Evolutionary conservation across 1,140 invertebrate species (phyloP), one percentile per base, ranked within the genome.

Genomic region (Trachymyrmex septentrionalis): DNA sequence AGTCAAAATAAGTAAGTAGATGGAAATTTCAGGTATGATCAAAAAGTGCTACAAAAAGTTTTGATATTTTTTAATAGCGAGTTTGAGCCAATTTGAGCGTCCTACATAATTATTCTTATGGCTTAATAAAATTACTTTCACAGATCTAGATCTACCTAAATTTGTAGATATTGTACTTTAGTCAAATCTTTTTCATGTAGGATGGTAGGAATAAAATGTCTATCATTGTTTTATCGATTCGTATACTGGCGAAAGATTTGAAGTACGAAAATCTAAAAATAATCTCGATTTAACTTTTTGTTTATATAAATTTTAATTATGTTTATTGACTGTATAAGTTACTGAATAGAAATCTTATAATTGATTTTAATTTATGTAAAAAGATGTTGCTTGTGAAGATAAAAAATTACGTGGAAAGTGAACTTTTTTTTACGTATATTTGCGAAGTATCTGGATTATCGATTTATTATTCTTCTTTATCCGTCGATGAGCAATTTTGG

Each of bases 401-500:
- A 34, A 82, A 82, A 81, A 59, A 81, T 80, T 53, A 80, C 48
- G 21, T 30, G 21, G 21, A 71, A 57, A 71, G 67, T 57, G 55
- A 73, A 84, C 48, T 75, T 82, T 77, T 64, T 78, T 78, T 50
- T 50, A 72, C 61, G 67, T 75, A 67, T 66, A 80, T 14, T 44
- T 44, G 34, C 44, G 48, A 57, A 30, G 16, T 30, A 34, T n/a
- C 38, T 66, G 80, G 4, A 73, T 82, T 73, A 82, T 82, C 80
- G 80, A 82, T 82, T 82, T 73, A 61, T 82, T 55, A 73, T 73
- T 4, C 67, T 82, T 82, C 67, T 61, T 81, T 34, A 50, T 81
- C 30, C 21, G 50, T 12, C 34, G 77, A 55, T 69, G n/a, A n/a
- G n/a, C n/a, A 55, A n/a, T 72, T 21, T 44, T 59, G 34, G 66